Percentiles rank a stretch among this genome's conserved stretches.
These are phyloP conservation scores for Linnaemya vulpina DNA, from an alignment of 2,888 invertebrate genomes.

Conservation along the genomic window DNA sequence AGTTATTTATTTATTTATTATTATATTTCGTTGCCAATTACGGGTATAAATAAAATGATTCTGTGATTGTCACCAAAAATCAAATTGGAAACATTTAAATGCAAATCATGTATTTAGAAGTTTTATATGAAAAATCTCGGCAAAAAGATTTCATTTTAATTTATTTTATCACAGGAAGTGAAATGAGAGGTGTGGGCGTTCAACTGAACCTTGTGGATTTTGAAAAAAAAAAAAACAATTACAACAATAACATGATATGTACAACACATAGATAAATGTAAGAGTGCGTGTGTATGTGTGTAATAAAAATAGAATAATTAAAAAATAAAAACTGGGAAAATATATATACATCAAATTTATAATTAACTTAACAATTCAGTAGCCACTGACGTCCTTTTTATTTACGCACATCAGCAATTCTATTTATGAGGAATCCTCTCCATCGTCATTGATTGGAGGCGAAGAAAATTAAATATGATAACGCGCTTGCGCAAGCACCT, in stretches of 20 bases:
- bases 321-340: background rate
- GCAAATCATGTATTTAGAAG: slow-evolving; percentile 39
- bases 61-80: slow-evolving; percentile 31
- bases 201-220: slow-evolving; percentile 26
- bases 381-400: no score
- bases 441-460: no score
- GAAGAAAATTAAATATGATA: no score
- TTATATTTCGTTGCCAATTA: slow-evolving; percentile 19
- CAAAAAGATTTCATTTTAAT: slow-evolving; percentile 14
- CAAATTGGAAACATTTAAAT: slow-evolving; percentile 53
- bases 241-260: background rate
- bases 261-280: background rate
- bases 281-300: no score
- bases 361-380: no score
- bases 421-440: no score
- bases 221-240: slow-evolving; percentile 17
- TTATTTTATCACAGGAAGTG: background rate
- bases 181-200: slow-evolving; percentile 7
- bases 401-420: no score
- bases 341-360: background rate
- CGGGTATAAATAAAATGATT: slow-evolving; percentile 21
- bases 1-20: slow-evolving; percentile 26
- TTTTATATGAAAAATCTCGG: slow-evolving; percentile 40
- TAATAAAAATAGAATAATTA: background rate
- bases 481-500: no score